Percentiles rank a stretch among this genome's conserved stretches.
phyloP scores from a whole-genome alignment of 2,888 invertebrate species.

The Troides oblongomaculatus region DNA sequence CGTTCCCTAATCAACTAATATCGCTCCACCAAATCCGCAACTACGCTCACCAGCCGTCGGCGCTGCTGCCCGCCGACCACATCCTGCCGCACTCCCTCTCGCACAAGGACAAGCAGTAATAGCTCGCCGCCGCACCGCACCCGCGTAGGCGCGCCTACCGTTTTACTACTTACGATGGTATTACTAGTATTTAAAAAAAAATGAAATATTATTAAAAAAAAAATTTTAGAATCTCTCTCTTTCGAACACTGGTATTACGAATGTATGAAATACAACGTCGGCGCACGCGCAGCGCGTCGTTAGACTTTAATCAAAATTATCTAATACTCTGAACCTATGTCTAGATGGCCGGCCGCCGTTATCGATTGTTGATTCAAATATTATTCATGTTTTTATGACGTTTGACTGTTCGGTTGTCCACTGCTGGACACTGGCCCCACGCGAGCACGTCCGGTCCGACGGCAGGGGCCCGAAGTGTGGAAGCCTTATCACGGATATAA shows the following conservation, averaged over 20 bases:
- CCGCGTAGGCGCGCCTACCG: conserved; percentile 57
- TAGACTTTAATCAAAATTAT: conserved; percentile 66
- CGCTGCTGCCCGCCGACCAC: conserved; percentile 85
- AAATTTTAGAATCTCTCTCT: conserved; percentile 75
- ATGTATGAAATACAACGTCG: conserved; percentile 58
- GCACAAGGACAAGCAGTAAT: conserved; percentile 78
- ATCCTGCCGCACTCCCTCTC: conserved; percentile 78
- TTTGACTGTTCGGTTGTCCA: too few species aligned
- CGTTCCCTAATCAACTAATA: conserved; percentile 95
- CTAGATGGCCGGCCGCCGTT: conserved; percentile 64
- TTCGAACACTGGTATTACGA: conserved; percentile 70
- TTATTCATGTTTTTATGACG: conserved; percentile 5
- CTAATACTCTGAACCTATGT: conserved; percentile 71
- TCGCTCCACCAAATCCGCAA: conserved; percentile 97
- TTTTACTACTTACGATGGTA: conserved; percentile 74
- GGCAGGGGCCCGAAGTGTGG: too few species aligned
- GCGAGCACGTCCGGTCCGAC: neutral
- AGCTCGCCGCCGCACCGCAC: conserved; percentile 52
- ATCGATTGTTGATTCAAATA: conserved; percentile 62
- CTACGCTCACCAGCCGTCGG: conserved; percentile 94
- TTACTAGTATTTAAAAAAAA: conserved; percentile 71
- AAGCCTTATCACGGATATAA: conserved; percentile 12
- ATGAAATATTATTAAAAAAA: conserved; percentile 66
- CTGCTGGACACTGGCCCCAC: too few species aligned
- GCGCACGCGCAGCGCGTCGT: conserved; percentile 30